phyloP scores from a whole-genome alignment of 1,140 invertebrate genomes.

The Lithobius niger region DNA sequence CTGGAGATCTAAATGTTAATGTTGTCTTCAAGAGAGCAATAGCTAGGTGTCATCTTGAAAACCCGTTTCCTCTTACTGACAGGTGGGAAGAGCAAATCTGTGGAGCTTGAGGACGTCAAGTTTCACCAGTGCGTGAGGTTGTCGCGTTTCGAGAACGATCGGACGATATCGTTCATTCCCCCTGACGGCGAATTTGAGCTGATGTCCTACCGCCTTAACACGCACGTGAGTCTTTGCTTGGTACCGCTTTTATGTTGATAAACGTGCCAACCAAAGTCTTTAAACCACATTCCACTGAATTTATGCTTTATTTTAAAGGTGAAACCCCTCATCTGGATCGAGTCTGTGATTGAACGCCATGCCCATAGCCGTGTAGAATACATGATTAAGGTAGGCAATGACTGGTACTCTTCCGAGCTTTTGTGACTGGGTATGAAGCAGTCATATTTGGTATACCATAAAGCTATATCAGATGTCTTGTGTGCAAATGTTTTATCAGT shows the following conservation, averaged over 20 bases:
- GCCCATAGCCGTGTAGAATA: conserved; percentile 96
- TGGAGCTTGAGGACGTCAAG: conserved; percentile 98
- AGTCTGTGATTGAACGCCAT: conserved; percentile 97
- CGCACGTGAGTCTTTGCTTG: conserved; percentile 77
- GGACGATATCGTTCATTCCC: conserved; percentile 97
- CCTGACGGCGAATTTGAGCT: conserved; percentile 99
- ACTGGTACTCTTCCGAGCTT: too few species aligned
- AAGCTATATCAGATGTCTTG: too few species aligned
- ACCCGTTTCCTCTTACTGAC: conserved; percentile 15
- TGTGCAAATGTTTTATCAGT: too few species aligned
- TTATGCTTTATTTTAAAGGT: conserved; percentile 48
- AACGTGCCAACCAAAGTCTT: too few species aligned
- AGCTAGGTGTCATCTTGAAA: too few species aligned
- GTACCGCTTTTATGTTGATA: too few species aligned
- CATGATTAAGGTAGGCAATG: conserved; percentile 85
- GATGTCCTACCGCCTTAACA: conserved; percentile 98
- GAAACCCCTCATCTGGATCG: conserved; percentile 98
- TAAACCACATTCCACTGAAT: too few species aligned
- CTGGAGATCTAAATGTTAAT: too few species aligned
- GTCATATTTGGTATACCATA: too few species aligned
- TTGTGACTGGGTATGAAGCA: too few species aligned
- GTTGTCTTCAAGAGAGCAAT: conserved; percentile 11
- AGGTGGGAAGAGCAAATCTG: conserved; percentile 91
- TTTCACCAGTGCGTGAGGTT: conserved; percentile 99
- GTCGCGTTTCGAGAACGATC: conserved; percentile 94